A percentile compares a stretch with the other conserved stretches of the same genome.
Evolutionary conservation across 2,113 vertebrate species (phyloP).

Genomic region (Microcebus tavaratra): DNA sequence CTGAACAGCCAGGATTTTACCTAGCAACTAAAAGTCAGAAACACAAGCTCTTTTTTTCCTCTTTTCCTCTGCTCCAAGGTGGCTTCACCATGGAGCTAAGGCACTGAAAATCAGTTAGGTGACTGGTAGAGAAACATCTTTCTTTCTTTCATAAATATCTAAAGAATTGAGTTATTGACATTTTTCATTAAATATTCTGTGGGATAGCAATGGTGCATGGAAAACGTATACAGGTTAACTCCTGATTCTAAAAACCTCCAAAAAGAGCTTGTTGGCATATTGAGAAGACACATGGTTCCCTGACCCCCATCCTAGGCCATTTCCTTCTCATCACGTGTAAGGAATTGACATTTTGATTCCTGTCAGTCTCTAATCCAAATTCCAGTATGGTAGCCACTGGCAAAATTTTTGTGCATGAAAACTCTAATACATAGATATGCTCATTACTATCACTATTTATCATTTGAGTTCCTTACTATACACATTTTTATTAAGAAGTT

Average conservation of each 20-base stretch:
- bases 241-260: not conserved
- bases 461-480: not conserved
- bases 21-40: not conserved
- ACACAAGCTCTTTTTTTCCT: not conserved
- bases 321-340: not conserved
- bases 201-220: not conserved
- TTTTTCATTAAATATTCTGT: not conserved
- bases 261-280: not conserved
- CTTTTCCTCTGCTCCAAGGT: not conserved
- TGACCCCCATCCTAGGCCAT: not conserved
- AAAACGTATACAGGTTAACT: not conserved
- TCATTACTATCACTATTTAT: not conserved
- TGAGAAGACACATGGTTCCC: not conserved
- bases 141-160: not conserved
- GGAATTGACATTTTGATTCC: not conserved
- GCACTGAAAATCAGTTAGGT: not conserved
- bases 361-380: not conserved
- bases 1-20: not conserved
- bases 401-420: not conserved
- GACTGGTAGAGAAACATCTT: not conserved
- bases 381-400: not conserved
- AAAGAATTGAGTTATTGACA: not conserved
- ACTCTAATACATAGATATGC: not conserved
- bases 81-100: not conserved
- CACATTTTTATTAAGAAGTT: not conserved